phyloP scores from a whole-genome alignment of 2,113 vertebrate genomes.

The Lamprologus sp. region DNA sequence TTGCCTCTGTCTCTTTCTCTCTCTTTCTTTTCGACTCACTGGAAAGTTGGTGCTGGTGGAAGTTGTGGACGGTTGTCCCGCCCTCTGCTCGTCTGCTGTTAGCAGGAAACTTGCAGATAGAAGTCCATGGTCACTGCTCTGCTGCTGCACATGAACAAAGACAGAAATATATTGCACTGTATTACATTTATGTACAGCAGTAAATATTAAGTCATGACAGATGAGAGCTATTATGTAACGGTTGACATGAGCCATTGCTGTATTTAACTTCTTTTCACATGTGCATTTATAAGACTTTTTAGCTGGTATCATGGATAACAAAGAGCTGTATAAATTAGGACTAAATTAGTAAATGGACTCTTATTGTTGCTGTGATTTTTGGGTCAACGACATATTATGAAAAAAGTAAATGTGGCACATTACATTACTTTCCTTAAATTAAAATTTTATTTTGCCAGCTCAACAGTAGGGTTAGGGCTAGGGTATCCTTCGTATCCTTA shows the following conservation, averaged over 20 bases:
- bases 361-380: background rate
- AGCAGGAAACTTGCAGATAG: conserved; percentile 13
- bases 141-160: background rate
- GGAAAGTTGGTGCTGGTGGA: conserved; percentile 4
- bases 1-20: conserved; percentile 22
- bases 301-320: background rate
- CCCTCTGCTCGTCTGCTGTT: conserved; percentile 12
- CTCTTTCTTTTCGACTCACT: background rate
- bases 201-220: background rate
- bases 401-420: background rate
- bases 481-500: background rate
- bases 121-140: conserved; percentile 31
- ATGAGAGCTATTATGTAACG: background rate
- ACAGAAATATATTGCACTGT: background rate
- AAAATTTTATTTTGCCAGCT: background rate
- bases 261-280: background rate
- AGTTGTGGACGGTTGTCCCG: conserved; percentile 14
- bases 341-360: background rate
- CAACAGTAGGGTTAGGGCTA: background rate
- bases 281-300: background rate
- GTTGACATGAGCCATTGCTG: background rate
- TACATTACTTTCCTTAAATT: background rate
- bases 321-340: background rate
- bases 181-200: background rate
- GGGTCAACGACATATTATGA: background rate